Evolutionary conservation across 2,797 vertebrate species (phyloP), one percentile per base, ranked within the genome.

Genomic region (Anas georgica): DNA sequence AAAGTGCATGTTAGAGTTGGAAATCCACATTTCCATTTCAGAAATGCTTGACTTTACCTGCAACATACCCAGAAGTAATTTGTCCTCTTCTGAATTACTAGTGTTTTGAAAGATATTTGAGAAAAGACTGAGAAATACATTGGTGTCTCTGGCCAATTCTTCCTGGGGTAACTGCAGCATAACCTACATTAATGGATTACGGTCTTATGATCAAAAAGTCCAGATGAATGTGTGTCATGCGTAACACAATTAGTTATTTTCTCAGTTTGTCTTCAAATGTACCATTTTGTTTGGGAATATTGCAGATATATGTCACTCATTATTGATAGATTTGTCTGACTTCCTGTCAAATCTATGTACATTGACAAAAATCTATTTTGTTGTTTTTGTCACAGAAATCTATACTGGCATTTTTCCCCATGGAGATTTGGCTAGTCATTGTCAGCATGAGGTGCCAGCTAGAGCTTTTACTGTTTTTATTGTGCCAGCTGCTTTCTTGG

Each of bases 401-500:
- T 98, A 97, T 97, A 97, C 97, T 98, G 97, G 97, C 98, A 98
- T 91, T 92, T 88, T 96, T 98, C 96, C 97, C 96, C 96, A 93
- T 98, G 97, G 98, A 97, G 98, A 98, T 98, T 98, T 98, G 97
- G 97, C 97, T 98, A 98, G 97, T 98, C 97, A 95, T 94, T 98
- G 97, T 97, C 97, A 97, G 97, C 96, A 74, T 97, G 97, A 97
- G 97, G 96, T 97, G 98, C 98, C 97, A 98, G 97, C 97, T 97
- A 97, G 97, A 98, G 97, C 97, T 98, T 98, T 98, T 97, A 97
- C 97, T 96, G 96, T 98, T 98, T 98, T 98, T 97, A 98, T 97
- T 97, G 97, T 98, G 98, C 98, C 98, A 98, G 98, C 97, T 98
- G 98, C 98, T 98, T 98, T 98, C 97, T 97, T 98, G 98, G 98